Evolutionary conservation across 2,113 vertebrate genomes (phyloP), one percentile per base, ranked within the genome.

Genomic region (Xyrauchen texanus): DNA sequence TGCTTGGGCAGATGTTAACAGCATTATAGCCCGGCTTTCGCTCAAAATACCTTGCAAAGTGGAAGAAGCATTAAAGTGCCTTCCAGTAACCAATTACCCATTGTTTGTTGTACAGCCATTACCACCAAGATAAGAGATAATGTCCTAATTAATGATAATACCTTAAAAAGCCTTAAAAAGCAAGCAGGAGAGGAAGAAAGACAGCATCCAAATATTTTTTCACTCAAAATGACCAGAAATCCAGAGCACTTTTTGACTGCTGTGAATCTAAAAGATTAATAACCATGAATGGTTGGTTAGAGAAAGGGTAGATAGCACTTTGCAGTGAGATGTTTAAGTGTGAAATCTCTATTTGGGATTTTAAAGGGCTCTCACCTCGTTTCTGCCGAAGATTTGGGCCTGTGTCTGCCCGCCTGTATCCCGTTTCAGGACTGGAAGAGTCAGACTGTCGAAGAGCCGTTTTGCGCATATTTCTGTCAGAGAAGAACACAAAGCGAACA

Each of bases 311-410:
- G 21, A 34, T 34, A 34, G 21, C 21, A 34, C 21, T 34, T 34
- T 34, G 1, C 21, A 34, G 21, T 34, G 21, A 34, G 21, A 34
- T 34, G 21, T 34, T 34, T 34, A 34, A 34, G 21, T 34, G 21
- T 34, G 21, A 34, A 34, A 1, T 34, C 21, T 34, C 21, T 34
- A 3, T 34, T 34, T 34, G 21, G 21, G 21, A 34, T 34, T 49
- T 49, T 49, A 49, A 49, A 49, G 47, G 47, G 21, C 21, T 34
- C 21, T 88, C 89, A 97, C 96, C 95, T 96, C 90, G 93, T 86
- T 94, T 95, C 83, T 94, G 94, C 71, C 93, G 94, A 88, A 93
- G 87, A 0, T 88, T 94, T 53, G 95, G 94, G 85, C 92, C 95
- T 61, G 93, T 92, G 86, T 93, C 93, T 78, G 89, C 88, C 76